Base-by-base conservation (phyloP, 2,888 invertebrate species). In the Ethmia dodecea region DNA sequence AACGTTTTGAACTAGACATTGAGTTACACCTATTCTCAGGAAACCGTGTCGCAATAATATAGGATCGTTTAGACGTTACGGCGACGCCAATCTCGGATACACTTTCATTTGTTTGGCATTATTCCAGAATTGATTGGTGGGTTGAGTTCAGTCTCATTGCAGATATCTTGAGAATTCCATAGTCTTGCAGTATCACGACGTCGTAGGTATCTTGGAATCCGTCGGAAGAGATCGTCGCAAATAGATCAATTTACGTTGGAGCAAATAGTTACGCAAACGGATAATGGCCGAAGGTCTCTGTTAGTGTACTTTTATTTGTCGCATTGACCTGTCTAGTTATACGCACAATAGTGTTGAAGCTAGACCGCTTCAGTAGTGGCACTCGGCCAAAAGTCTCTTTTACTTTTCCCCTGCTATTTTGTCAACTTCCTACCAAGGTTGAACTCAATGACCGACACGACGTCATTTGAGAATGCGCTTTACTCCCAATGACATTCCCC, bases 1-100 rank as follows among this genome's bases (percentile, higher is more conserved):
- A 53, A 52, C 38, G 28, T 45, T 43, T 40, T 78, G 78, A 79
- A 79, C 79, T 79, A 81, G 81, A 81, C 81, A 81, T 80, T 80
- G 76, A 55, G 47, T 47, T 55, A 40, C 33, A 45, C 47, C 56
- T 55, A 54, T 59, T 59, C 52, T 49, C 49, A n/a, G 47, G 55
- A 61, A 76, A 69, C 45, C 75, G 55, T 68, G 76, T 64, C 69
- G 61, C 40, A 40, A 38, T 39, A 41, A 20, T 43, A 40, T 37
- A 34, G 55, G 54, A 54, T 55, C 52, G n/a, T n/a, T n/a, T n/a
- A 52, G 52, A 60, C 59, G 54, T 42, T 47, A 44, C 49, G 56
- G 52, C 56, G 57, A 56, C 58, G 35, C 13, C n/a, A n/a, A n/a
- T n/a, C n/a, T n/a, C n/a, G n/a, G 47, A 48, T 56, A 49, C 31